Percentiles rank a stretch among this genome's conserved stretches.
phyloP scores from a whole-genome alignment of 2,797 vertebrate genomes.

The Leucoraja ocellata region DNA sequence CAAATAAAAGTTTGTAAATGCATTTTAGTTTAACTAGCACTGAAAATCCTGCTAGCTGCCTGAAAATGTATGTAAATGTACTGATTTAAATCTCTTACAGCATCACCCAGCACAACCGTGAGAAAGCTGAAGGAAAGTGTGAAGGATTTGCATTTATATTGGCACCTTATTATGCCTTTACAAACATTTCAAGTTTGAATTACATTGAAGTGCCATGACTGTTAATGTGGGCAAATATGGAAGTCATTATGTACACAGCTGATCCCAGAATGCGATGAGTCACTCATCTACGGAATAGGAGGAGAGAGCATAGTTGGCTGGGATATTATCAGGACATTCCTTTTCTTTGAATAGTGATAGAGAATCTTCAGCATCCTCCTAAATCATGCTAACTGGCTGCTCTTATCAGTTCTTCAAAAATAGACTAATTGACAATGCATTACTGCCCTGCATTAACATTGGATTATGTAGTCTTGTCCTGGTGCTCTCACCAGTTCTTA shows the following conservation, averaged over 20 bases:
- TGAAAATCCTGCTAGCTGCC: not conserved
- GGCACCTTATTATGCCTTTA: constrained; percentile 1
- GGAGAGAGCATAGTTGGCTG: no score
- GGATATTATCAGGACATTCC: no score
- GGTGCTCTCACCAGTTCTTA: no score
- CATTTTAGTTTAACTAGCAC: not conserved
- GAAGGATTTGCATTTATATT: constrained; percentile 19
- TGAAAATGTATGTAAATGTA: not conserved
- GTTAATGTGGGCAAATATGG: not conserved
- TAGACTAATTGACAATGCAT: no score
- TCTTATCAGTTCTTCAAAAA: no score
- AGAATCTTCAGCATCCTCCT: no score
- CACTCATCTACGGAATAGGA: not conserved
- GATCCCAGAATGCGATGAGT: not conserved
- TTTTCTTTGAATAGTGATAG: no score
- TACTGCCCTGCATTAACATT: no score
- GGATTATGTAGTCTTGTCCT: no score
- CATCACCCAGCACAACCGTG: not conserved
- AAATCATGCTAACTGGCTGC: no score
- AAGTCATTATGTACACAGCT: not conserved
- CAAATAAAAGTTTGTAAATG: not conserved
- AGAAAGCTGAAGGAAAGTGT: not conserved
- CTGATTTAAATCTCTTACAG: not conserved
- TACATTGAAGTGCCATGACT: not conserved
- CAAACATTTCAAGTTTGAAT: constrained; percentile 19